Evolutionary conservation across 2,113 vertebrate species (phyloP).

Genomic region (Actenoides lindsayi): DNA sequence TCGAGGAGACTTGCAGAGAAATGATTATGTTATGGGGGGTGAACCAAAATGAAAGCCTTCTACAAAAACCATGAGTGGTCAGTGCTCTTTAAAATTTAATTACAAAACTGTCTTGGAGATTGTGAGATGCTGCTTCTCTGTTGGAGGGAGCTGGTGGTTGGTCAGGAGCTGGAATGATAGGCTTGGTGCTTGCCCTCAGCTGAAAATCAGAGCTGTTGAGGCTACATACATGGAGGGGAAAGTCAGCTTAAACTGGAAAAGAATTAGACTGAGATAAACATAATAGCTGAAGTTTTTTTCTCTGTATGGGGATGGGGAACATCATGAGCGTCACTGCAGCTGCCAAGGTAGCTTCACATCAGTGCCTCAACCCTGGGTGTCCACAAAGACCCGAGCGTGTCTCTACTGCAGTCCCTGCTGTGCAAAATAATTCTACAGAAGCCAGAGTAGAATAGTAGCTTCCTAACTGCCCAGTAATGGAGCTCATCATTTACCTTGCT

Average conservation of each 20-base stretch:
- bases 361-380: background rate
- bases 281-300: background rate
- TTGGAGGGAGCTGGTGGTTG: background rate
- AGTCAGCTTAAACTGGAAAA: background rate
- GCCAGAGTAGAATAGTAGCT: background rate
- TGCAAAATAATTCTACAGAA: background rate
- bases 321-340: background rate
- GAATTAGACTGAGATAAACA: background rate
- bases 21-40: background rate
- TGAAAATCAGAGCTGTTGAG: background rate
- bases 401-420: background rate
- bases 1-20: background rate
- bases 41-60: background rate
- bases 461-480: background rate
- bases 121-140: background rate
- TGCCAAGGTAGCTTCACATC: background rate
- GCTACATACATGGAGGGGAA: background rate
- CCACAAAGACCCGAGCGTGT: rapidly evolving
- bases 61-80: background rate
- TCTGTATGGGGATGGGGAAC: background rate
- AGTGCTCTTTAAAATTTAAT: background rate
- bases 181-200: background rate
- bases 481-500: background rate
- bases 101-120: background rate
- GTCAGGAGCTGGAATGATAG: background rate